Percentiles rank a stretch among this genome's conserved stretches.
Evolutionary conservation across 1,140 invertebrate genomes (phyloP).

Genomic region (Drosophila pandora): DNA sequence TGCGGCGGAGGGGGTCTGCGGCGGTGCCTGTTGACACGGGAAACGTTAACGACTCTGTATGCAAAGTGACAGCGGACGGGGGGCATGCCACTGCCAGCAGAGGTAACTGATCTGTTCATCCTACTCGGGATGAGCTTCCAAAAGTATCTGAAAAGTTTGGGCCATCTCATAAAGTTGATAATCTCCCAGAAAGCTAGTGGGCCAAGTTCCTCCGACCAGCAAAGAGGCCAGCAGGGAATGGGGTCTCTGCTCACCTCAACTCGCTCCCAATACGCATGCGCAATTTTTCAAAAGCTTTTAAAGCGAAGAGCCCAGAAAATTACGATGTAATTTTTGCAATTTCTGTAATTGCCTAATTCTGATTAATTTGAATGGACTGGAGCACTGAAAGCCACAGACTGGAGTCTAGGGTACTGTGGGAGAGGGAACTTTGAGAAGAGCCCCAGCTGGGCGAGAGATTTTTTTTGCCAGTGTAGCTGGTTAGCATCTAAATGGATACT

Average conservation of each 20-base stretch:
- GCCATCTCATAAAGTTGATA: no score
- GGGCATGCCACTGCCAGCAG: not conserved
- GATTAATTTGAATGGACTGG: slow-evolving; percentile 82
- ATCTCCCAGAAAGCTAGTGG: no score
- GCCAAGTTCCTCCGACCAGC: not conserved
- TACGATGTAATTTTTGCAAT: slow-evolving; percentile 83
- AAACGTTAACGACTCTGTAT: slow-evolving; percentile 56
- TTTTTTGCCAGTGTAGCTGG: slow-evolving; percentile 37
- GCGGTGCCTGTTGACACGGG: slow-evolving; percentile 1
- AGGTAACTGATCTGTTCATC: slow-evolving; percentile 1
- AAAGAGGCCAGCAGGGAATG: not conserved
- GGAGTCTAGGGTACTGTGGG: not conserved
- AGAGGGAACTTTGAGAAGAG: not conserved
- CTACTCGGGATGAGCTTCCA: no score
- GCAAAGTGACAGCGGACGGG: slow-evolving; percentile 63
- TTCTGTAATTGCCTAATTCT: slow-evolving; percentile 83
- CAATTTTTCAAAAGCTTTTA: slow-evolving; percentile 83
- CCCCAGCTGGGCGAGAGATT: not conserved
- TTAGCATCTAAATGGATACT: not conserved
- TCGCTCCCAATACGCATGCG: slow-evolving; percentile 74
- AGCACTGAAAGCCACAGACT: not conserved
- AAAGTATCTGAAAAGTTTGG: no score
- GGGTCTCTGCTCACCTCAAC: not conserved
- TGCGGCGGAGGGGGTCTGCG: slow-evolving; percentile 1
- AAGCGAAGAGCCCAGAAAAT: slow-evolving; percentile 77